Base-by-base conservation (phyloP, 2,888 invertebrate genomes). In the Orchesella flavescens region DNA sequence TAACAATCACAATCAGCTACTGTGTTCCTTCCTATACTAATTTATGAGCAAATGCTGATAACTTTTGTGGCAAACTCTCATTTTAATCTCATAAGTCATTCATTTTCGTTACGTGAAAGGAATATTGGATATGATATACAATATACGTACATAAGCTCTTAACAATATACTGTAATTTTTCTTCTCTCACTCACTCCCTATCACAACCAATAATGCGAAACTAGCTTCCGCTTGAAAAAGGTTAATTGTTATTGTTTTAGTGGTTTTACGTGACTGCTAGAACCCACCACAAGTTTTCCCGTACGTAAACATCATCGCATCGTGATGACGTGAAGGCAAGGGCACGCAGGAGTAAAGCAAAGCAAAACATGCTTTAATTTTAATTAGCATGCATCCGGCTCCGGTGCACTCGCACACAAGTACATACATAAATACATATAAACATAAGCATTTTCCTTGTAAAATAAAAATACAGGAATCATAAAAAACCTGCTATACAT, bases 371-470 rank as follows among this genome's bases (percentile, higher is more conserved):
- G 73, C 55, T 81, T 81, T 68, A 74, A 81, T 81, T 81, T 81
- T 81, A 81, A 81, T 81, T 81, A 74, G 81, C 81, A 69, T 74
- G 34, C 74, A 81, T 81, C 81, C 81, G 74, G 81, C 74, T 74
- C 69, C 59, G 68, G 74, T 44, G 24, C 9, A 23, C 46, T 66
- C 4, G 10, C 44, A 9, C n/a, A 34, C n/a, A n/a, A n/a, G n/a
- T n/a, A 34, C 34, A 34, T 7, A 34, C 34, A 34, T 49, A n/a
- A 49, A 49, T 49, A 12, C 12, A 49, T 49, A 65, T 24, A 34
- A 13, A 4, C 3, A 65, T 12, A 19, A 65, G 75, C 72, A n/a
- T 53, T n/a, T 43, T 46, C 10, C 3, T 55, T 71, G 19, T 69
- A 23, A 24, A 17, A 49, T 72, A n/a, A 57, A 57, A 71, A 71